These are phyloP conservation scores for Penaeus monodon DNA, from an alignment of 2,888 invertebrate species.

Conservation along the genomic window DNA sequence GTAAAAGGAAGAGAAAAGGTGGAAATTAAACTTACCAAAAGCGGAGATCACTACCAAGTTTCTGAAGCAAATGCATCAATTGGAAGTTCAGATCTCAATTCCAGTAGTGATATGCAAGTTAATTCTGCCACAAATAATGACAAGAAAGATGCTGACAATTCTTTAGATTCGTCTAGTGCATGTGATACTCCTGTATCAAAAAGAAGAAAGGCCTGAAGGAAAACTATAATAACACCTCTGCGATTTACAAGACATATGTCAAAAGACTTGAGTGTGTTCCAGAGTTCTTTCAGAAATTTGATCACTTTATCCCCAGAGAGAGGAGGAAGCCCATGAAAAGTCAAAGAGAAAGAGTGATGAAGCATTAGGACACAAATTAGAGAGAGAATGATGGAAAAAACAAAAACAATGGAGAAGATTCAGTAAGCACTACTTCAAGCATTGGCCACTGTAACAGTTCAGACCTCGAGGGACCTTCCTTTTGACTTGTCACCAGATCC, in stretches of 20 bases:
- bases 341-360: neutral
- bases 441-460: neutral
- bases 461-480: neutral
- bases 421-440: neutral
- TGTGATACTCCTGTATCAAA: conserved; percentile 17
- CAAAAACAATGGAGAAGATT: neutral
- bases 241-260: conserved; percentile 64
- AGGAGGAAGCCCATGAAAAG: neutral
- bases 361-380: neutral
- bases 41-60: conserved; percentile 59
- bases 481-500: neutral
- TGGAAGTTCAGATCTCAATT: conserved; percentile 40
- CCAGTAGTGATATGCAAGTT: conserved; percentile 28
- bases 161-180: conserved; percentile 7
- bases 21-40: conserved; percentile 58
- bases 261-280: conserved; percentile 54
- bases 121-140: conserved; percentile 1
- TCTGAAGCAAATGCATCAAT: conserved; percentile 33
- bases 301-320: conserved; percentile 53
- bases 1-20: conserved; percentile 15
- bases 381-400: conserved; percentile 14
- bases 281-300: conserved; percentile 50
- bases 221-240: conserved; percentile 43
- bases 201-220: conserved; percentile 31
- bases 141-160: neutral